A percentile compares a stretch with the other conserved stretches of the same genome.
Evolutionary conservation across 2,797 vertebrate species (phyloP).

Genomic region (Siniperca obscura): DNA sequence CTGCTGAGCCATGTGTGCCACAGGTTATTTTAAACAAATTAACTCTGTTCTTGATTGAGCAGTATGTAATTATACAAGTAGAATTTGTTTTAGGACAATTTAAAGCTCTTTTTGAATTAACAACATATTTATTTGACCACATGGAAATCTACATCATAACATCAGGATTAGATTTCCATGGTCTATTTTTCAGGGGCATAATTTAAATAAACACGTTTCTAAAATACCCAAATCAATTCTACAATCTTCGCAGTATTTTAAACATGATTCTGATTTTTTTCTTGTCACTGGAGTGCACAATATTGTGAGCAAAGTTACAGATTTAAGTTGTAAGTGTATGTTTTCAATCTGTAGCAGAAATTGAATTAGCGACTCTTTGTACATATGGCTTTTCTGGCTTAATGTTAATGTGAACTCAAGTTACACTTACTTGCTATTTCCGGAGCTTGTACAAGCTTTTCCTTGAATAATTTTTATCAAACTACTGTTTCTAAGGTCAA

Average conservation of each 20-base stretch:
- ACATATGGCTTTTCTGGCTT: neutral
- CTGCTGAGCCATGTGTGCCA: slow-evolving; percentile 4
- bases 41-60: slow-evolving; percentile 30
- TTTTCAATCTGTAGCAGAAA: neutral
- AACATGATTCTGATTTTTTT: neutral
- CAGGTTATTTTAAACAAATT: slow-evolving; percentile 27
- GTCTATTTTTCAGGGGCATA: neutral
- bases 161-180: neutral
- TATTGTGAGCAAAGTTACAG: neutral
- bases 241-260: neutral
- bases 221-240: neutral
- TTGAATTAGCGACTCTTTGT: neutral
- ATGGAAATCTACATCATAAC: neutral
- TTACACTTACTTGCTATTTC: neutral
- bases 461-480: too few relatives aligned
- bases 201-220: neutral
- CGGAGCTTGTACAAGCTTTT: neutral
- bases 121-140: neutral
- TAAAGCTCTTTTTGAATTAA: neutral
- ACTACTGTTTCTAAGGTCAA: too few relatives aligned
- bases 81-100: neutral
- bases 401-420: neutral
- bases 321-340: neutral
- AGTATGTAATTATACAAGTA: slow-evolving; percentile 8
- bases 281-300: neutral